Evolutionary conservation across 2,888 invertebrate genomes (phyloP), one percentile per base, ranked within the genome.

Genomic region (Sisyra nigra): DNA sequence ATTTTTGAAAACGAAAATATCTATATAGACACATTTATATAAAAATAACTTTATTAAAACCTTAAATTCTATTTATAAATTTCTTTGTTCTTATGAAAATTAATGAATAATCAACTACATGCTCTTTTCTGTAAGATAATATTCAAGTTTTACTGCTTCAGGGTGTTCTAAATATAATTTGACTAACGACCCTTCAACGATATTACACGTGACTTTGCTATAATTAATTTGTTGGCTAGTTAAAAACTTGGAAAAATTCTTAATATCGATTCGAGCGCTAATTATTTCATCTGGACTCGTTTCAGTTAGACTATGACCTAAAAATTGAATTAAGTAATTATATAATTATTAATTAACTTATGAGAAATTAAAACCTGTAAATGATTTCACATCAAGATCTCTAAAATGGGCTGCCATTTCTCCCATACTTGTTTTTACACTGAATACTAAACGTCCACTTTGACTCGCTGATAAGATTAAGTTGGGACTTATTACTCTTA

Each of bases 361-460:
- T 17, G 17, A 9, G 40, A 32, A 31, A 5, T 24, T 67, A 41
- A 41, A 59, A 71, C 68, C 72, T 54, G 62, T 66, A 63, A 72
- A 74, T 44, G 66, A 62, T 49, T 77, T 73, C 1, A 85, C 73
- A 44, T 67, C 67, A 29, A 92, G 66, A 53, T 79, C 76, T 51
- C 74, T 75, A 57, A 89, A 92, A 54, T 85, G 76, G 0, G 87
- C 85, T 0, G 85, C 78, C 2, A 91, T 76, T 38, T 76, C 80
- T 3, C 85, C 86, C 61, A 78, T 72, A 51, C 82, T 83, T 0
- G 86, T 84, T 55, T 82, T 81, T 31, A 87, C 80, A 51, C 80
- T 76, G 32, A 92, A 60, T 13, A 74, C 74, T 10, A 88, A 61
- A 43, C 74, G 66, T 0, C 91, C 91, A 42, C 68, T 67, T 24